Evolutionary conservation across 35 echinoderm and acorn worm genomes (phyloP).

Genomic region (Holothuria glaberrima): DNA sequence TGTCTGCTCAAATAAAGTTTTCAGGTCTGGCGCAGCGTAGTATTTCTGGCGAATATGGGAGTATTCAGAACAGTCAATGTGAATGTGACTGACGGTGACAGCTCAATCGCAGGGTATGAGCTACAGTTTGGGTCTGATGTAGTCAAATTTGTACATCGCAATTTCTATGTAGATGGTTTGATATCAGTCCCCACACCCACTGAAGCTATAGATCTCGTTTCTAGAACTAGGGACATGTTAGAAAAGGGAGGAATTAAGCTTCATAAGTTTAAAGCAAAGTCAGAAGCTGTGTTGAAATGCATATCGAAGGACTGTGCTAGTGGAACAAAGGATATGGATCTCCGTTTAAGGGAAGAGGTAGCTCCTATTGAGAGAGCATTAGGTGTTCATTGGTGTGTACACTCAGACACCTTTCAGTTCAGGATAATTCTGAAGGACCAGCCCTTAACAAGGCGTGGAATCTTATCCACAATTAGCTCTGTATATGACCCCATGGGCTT

Average conservation of each 20-base stretch:
- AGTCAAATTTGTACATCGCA: conserved; percentile 27
- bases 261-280: conserved; percentile 72
- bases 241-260: conserved; percentile 41
- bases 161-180: conserved; percentile 72
- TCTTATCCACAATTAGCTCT: conserved; percentile 61
- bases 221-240: conserved; percentile 46
- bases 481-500: conserved; percentile 79
- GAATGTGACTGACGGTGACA: too few species aligned
- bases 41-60: too few species aligned
- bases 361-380: conserved; percentile 60
- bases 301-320: conserved; percentile 39
- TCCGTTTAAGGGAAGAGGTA: not conserved
- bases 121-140: conserved; percentile 54
- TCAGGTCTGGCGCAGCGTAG: too few species aligned
- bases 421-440: conserved; percentile 23
- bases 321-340: conserved; percentile 18
- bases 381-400: conserved; percentile 54
- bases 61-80: too few species aligned
- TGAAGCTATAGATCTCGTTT: conserved; percentile 39
- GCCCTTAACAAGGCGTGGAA: conserved; percentile 55
- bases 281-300: conserved; percentile 31
- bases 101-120: too few species aligned
- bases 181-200: conserved; percentile 60
- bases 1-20: too few species aligned
- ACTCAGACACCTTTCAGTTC: conserved; percentile 56